Evolutionary conservation across 2,888 invertebrate genomes (phyloP).

Genomic region (Drosophila dives): DNA sequence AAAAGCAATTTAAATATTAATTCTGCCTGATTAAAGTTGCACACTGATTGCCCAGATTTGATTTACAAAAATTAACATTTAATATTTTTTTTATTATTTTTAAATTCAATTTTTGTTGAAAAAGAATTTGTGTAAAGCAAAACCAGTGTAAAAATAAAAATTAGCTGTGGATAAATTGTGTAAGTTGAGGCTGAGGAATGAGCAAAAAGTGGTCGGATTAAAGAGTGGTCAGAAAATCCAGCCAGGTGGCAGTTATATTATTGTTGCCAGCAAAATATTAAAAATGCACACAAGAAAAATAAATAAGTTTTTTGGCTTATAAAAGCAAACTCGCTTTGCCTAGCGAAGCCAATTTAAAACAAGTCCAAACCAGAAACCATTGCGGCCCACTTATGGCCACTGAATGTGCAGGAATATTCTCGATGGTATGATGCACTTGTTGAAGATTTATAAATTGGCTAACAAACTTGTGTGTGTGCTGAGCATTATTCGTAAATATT

Average conservation of each 20-base stretch:
- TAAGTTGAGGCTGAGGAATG: slow-evolving; percentile 54
- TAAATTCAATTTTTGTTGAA: background rate
- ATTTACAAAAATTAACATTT: background rate
- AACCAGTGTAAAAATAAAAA: slow-evolving; percentile 10
- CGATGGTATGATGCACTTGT: slow-evolving; percentile 27
- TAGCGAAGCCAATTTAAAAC: slow-evolving; percentile 32
- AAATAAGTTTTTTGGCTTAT: background rate
- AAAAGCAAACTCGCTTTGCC: background rate
- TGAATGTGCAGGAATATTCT: background rate
- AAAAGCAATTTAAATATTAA: background rate
- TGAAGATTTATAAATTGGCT: slow-evolving; percentile 37
- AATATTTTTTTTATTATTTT: background rate
- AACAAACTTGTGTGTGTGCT: slow-evolving; percentile 60
- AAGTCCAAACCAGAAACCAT: slow-evolving; percentile 35
- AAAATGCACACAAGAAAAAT: slow-evolving; percentile 22
- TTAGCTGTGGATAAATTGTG: slow-evolving; percentile 3
- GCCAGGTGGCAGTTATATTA: slow-evolving; percentile 30
- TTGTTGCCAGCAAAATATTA: slow-evolving; percentile 7
- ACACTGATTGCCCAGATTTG: background rate
- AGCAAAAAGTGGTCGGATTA: slow-evolving; percentile 13
- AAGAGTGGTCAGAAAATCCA: background rate
- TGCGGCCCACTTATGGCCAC: slow-evolving; percentile 32
- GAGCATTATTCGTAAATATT: slow-evolving; percentile 64
- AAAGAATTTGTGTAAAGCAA: background rate
- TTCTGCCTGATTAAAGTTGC: background rate